These are phyloP conservation scores for Enteromius anoplus DNA, from an alignment of 2,797 vertebrate genomes.

Conservation along the genomic window DNA sequence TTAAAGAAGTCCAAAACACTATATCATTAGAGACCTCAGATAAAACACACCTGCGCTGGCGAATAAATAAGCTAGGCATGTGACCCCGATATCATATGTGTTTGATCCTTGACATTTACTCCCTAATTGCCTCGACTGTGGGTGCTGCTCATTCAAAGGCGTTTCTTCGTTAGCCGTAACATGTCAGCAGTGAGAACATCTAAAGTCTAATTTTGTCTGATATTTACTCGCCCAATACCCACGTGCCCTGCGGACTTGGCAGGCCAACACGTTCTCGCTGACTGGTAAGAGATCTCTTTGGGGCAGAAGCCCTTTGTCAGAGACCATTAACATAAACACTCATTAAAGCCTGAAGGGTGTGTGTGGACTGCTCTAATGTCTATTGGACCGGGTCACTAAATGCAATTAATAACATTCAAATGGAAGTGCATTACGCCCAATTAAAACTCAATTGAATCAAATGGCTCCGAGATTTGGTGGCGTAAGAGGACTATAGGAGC, in stretches of 20 bases:
- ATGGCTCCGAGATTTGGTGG: slow-evolving; percentile 61
- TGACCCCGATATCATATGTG: slow-evolving; percentile 47
- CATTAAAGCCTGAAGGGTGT: slow-evolving; percentile 69
- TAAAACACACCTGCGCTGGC: not conserved
- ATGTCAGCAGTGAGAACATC: slow-evolving; percentile 49
- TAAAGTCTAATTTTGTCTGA: slow-evolving; percentile 56
- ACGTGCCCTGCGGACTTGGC: not conserved
- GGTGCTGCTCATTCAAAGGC: slow-evolving; percentile 48
- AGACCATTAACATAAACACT: slow-evolving; percentile 68
- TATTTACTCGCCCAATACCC: slow-evolving; percentile 58
- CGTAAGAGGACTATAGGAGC: slow-evolving; percentile 46
- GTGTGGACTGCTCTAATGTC: slow-evolving; percentile 63
- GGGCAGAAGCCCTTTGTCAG: slow-evolving; percentile 65
- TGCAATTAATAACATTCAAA: slow-evolving; percentile 73
- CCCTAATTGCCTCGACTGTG: slow-evolving; percentile 61
- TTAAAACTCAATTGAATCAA: slow-evolving; percentile 75
- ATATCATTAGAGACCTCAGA: slow-evolving; percentile 1
- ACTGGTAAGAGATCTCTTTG: slow-evolving; percentile 65
- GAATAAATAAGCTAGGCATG: slow-evolving; percentile 14
- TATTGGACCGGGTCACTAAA: slow-evolving; percentile 65
- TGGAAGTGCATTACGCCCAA: slow-evolving; percentile 75
- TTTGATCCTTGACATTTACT: slow-evolving; percentile 72
- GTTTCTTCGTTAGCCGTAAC: slow-evolving; percentile 48
- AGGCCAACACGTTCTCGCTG: not conserved
- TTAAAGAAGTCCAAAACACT: not conserved